Evolutionary conservation across 2,113 vertebrate species (phyloP), one percentile per base, ranked within the genome.

Genomic region (Peromyscus leucopus): DNA sequence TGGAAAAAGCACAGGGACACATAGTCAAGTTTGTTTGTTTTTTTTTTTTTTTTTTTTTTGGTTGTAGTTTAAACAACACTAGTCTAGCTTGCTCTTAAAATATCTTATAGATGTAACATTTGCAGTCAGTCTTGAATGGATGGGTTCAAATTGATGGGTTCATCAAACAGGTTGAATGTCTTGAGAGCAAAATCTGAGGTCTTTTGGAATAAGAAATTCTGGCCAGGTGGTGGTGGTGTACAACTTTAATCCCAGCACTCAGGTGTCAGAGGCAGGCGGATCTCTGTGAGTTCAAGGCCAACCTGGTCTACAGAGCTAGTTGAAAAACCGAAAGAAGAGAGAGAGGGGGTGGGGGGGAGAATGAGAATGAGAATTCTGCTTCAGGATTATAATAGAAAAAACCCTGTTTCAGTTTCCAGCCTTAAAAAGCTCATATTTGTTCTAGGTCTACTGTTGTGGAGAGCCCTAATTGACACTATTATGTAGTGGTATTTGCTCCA

Each of bases 151-250:
- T 28, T 8, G 24, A 63, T 61, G 57, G 36, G 7, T 33, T 63
- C 17, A 46, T 36, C 19, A 46, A 89, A 80, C 48, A 31, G 83
- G 57, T 42, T 61, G 83, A 94, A 74, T 48, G 21, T 15, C 63
- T 88, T 74, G 12, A 93, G 36, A 89, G 19, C 28, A 91, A 85
- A 91, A 89, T 69, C 48, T 85, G 71, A 95, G 48, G 55, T 15
- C 82, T 92, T 74, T 75, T 48, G 46, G 55, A 79, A 55, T 69
- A 89, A 94, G 28, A 48, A 84, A 95, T 94, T 94, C 55, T 88
- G 57, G 55, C 13, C 55, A 55, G 55, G 55, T 55, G 13, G 55
- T 15, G 55, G 55, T 55, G 13, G 55, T 55, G 12, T 12, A 55
- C 55, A 55, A 55, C 55, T 55, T 55, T 55, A 55, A 55, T 13